phyloP scores from a whole-genome alignment of 2,113 vertebrate species.

The Oplegnathus fasciatus region DNA sequence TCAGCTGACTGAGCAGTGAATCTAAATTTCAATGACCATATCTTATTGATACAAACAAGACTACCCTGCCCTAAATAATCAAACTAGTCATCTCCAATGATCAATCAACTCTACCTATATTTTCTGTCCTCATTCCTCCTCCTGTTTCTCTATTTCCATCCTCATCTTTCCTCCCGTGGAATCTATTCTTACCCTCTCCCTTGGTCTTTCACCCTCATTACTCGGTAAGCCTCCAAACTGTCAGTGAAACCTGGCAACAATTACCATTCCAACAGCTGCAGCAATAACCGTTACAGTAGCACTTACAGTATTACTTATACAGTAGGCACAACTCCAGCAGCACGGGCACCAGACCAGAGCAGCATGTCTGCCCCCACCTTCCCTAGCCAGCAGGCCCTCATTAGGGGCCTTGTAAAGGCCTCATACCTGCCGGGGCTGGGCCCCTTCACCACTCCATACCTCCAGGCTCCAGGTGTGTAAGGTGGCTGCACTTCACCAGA shows the following conservation, averaged over 20 bases:
- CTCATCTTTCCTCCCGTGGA: conserved; percentile 15
- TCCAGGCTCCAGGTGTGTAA: conserved; percentile 83
- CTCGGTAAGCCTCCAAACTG: conserved; percentile 57
- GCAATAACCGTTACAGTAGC: conserved; percentile 76
- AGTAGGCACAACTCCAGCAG: conserved; percentile 67
- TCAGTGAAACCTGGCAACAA: conserved; percentile 76
- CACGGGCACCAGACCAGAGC: conserved; percentile 70
- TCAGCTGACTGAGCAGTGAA: conserved; percentile 11
- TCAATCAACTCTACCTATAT: conserved; percentile 13
- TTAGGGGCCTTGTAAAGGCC: conserved; percentile 83
- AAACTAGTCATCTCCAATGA: conserved; percentile 7
- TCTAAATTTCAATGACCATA: not conserved
- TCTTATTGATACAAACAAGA: conserved; percentile 28
- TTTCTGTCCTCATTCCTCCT: conserved; percentile 10
- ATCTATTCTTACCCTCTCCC: conserved; percentile 37
- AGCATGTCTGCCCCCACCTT: conserved; percentile 66
- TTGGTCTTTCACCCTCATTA: conserved; percentile 41
- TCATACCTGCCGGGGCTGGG: conserved; percentile 80
- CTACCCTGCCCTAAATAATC: not conserved
- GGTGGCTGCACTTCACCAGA: conserved; percentile 79
- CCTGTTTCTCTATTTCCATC: conserved; percentile 22
- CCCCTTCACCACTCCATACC: conserved; percentile 65
- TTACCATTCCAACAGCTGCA: conserved; percentile 77
- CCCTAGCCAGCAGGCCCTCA: conserved; percentile 81
- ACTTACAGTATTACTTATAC: conserved; percentile 70